A percentile compares a stretch with the other conserved stretches of the same genome.
Conservation (phyloP, 1,140 invertebrate species). For the Batillaria attramentaria region DNA sequence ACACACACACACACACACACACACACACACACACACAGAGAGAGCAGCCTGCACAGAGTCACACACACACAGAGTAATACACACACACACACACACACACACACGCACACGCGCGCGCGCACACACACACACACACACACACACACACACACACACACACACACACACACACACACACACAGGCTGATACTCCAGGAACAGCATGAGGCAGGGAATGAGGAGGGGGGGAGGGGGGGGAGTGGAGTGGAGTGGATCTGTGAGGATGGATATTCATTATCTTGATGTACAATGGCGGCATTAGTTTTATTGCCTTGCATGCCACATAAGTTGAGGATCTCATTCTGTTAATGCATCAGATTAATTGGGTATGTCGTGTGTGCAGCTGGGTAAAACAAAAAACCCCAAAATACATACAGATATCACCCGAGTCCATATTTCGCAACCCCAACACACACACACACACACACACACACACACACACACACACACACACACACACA, state of each 20-base stretch:
- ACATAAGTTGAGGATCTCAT: no score
- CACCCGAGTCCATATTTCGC: no score
- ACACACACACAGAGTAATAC: background rate
- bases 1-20: constrained; percentile 5
- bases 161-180: constrained; percentile 19
- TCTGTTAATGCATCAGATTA: no score
- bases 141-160: constrained; percentile 14
- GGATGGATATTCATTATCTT: background rate
- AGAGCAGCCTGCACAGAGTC: background rate
- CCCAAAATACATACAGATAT: background rate
- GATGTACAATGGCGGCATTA: background rate
- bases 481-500: background rate
- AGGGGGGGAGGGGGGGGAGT: no score
- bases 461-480: background rate
- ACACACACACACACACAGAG: background rate
- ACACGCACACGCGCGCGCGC: background rate
- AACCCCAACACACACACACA: no score
- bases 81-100: constrained; percentile 11
- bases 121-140: constrained; percentile 1
- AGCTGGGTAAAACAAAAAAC: background rate
- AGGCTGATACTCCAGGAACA: no score
- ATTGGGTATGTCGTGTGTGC: background rate
- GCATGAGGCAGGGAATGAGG: no score
- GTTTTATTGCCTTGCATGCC: no score
- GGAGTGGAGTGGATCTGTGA: background rate